These are phyloP conservation scores for Phthorimaea operculella DNA, from an alignment of 1,140 invertebrate species.

Conservation along the genomic window DNA sequence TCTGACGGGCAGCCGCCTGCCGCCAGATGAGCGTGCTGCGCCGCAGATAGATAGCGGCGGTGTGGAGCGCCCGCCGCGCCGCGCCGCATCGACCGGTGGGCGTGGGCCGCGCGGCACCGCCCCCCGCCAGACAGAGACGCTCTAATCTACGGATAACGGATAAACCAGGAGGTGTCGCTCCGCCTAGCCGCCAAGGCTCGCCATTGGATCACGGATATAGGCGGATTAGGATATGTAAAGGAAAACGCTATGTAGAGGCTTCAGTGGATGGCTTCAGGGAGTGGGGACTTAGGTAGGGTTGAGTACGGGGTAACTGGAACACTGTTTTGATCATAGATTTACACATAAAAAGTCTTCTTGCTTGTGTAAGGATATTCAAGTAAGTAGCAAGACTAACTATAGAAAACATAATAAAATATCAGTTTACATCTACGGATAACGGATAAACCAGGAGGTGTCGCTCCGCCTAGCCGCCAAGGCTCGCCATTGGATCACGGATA, in stretches of 20 bases:
- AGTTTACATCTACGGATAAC: slow-evolving; percentile 60
- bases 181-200: slow-evolving; percentile 39
- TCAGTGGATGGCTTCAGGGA: not conserved
- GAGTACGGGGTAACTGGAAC: no score
- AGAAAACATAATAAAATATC: no score
- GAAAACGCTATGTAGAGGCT: not conserved
- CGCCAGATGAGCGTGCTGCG: slow-evolving; percentile 55
- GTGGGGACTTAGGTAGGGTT: not conserved
- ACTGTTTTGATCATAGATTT: no score
- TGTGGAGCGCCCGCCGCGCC: slow-evolving; percentile 23
- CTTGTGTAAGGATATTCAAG: no score
- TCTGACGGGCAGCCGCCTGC: slow-evolving; percentile 31
- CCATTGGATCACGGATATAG: slow-evolving; percentile 58
- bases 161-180: slow-evolving; percentile 54
- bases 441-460: slow-evolving; percentile 57
- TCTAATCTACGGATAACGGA: slow-evolving; percentile 63
- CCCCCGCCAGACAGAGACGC: slow-evolving; percentile 41
- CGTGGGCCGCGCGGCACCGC: slow-evolving; percentile 53
- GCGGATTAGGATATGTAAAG: slow-evolving; percentile 49
- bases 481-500: slow-evolving; percentile 56
- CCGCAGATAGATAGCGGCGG: slow-evolving; percentile 58
- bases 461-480: slow-evolving; percentile 45
- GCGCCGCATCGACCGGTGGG: slow-evolving; percentile 57
- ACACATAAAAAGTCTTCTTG: no score
- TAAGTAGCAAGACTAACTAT: no score